These are phyloP conservation scores for Oscheius sp. DNA, from an alignment of 2,888 invertebrate species.

Conservation along the genomic window DNA sequence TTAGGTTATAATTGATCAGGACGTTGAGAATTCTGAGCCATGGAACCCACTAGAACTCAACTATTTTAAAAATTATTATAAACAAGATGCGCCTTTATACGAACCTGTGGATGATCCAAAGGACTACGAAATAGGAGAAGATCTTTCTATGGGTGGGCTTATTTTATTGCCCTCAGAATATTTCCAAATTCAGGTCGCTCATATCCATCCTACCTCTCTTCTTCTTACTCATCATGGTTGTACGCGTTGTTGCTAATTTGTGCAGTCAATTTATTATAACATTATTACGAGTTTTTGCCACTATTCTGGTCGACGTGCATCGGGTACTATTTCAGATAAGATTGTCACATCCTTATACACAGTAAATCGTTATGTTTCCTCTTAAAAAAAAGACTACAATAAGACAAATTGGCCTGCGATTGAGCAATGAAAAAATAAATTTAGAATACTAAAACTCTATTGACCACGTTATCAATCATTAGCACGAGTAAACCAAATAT, in stretches of 20 bases:
- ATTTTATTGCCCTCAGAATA: not conserved
- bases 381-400: slow-evolving; percentile 50
- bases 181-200: not conserved
- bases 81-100: not conserved
- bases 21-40: not conserved
- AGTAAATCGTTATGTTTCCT: too few relatives aligned
- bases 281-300: not conserved
- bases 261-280: not conserved
- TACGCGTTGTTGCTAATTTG: too few relatives aligned
- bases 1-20: not conserved
- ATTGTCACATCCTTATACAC: not conserved
- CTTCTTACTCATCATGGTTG: not conserved
- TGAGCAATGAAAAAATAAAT: slow-evolving; percentile 51
- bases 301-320: slow-evolving; percentile 11
- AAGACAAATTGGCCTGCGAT: slow-evolving; percentile 64
- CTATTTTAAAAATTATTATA: slow-evolving; percentile 14
- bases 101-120: not conserved
- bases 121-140: slow-evolving; percentile 23
- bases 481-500: too few relatives aligned
- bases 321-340: slow-evolving; percentile 7
- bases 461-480: not conserved
- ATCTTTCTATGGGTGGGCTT: not conserved
- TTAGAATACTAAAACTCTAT: too few relatives aligned
- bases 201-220: slow-evolving; percentile 24
- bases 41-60: slow-evolving; percentile 5